A percentile compares a stretch with the other conserved stretches of the same genome.
Conservation (phyloP, 2,113 vertebrate genomes). For the Halcyon malimbica region DNA sequence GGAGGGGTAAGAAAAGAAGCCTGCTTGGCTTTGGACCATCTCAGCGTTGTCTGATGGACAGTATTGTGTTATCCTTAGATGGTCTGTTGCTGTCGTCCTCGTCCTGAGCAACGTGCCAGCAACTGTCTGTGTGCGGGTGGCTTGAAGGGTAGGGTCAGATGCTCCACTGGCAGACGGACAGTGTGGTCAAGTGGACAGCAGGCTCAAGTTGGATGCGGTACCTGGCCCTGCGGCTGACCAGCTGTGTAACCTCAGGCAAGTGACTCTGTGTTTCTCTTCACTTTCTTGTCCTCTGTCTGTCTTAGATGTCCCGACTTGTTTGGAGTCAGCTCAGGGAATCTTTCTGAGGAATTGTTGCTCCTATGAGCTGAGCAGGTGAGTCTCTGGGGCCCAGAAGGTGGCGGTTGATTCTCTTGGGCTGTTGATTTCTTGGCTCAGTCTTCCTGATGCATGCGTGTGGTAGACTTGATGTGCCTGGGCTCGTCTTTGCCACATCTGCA, state of each 20-base stretch:
- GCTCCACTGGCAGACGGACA: not conserved
- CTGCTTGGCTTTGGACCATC: not conserved
- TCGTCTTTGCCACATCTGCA: rapidly evolving
- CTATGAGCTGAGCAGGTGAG: not conserved
- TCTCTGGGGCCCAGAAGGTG: not conserved
- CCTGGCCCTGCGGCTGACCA: not conserved
- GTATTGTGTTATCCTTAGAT: constrained; percentile 38
- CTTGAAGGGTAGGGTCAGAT: not conserved
- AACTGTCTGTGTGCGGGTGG: not conserved
- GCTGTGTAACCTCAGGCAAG: not conserved
- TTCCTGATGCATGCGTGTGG: not conserved
- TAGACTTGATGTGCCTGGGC: not conserved
- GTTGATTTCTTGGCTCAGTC: not conserved
- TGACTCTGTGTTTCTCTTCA: not conserved
- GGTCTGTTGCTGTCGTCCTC: constrained; percentile 19
- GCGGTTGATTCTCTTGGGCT: not conserved
- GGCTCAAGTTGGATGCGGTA: not conserved
- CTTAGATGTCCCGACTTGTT: not conserved
- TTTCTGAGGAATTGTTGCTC: not conserved
- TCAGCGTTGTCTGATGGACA: not conserved
- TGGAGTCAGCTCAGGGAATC: not conserved
- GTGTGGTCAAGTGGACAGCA: not conserved
- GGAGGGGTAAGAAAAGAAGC: not conserved
- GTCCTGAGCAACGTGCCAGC: not conserved
- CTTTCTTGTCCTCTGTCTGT: not conserved